phyloP scores from a whole-genome alignment of 2,113 vertebrate genomes.

The Miniopterus natalensis region DNA sequence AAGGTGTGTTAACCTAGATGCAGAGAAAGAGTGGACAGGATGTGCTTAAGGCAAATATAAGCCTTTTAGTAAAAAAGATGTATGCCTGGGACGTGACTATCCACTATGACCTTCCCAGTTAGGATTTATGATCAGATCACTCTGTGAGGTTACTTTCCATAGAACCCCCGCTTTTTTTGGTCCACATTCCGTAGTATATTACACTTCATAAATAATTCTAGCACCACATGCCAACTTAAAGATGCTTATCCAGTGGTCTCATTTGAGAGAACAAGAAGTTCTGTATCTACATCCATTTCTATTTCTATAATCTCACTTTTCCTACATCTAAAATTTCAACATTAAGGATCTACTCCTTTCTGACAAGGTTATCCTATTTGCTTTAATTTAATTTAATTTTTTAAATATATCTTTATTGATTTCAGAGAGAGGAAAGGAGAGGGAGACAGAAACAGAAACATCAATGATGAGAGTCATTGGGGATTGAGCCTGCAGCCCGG shows the following conservation, averaged over 20 bases:
- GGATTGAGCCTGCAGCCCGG: too few relatives aligned
- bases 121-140: background rate
- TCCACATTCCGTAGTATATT: background rate
- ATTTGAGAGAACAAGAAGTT: background rate
- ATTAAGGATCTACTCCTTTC: background rate
- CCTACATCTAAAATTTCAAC: background rate
- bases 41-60: background rate
- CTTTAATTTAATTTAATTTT: background rate
- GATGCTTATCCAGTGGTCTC: background rate
- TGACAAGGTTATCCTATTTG: background rate
- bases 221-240: background rate
- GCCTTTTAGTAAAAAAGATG: background rate
- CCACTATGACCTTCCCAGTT: background rate
- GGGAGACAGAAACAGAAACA: too few relatives aligned
- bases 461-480: too few relatives aligned
- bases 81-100: background rate
- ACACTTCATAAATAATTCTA: background rate
- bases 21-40: background rate
- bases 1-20: background rate
- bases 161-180: background rate
- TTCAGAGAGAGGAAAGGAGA: too few relatives aligned
- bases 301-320: background rate
- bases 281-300: background rate
- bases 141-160: background rate
- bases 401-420: too few relatives aligned